Percentiles rank a stretch among this genome's conserved stretches.
phyloP scores from a whole-genome alignment of 2,888 invertebrate species.

The Globia sparganii region DNA sequence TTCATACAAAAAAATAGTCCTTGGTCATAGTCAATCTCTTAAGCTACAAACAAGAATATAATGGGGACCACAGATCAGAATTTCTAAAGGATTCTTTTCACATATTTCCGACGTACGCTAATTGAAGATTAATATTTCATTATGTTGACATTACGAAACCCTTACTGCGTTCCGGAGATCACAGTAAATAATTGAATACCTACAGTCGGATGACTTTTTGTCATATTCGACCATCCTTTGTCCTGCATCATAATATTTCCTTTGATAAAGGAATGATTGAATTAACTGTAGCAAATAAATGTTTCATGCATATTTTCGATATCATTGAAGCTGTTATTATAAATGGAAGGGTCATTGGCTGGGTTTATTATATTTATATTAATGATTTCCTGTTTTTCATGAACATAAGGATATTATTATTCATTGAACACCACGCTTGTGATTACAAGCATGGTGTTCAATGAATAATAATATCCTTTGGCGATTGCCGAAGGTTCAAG shows the following conservation, averaged over 20 bases:
- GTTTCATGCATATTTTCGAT: conserved; percentile 4
- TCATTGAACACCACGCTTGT: not conserved
- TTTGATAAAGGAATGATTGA: conserved; percentile 11
- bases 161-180: not conserved
- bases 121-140: conserved; percentile 33
- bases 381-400: not conserved
- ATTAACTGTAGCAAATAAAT: conserved; percentile 25
- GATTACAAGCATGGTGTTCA: too few relatives aligned
- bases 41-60: not conserved
- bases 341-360: conserved; percentile 6
- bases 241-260: conserved; percentile 12
- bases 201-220: conserved; percentile 1
- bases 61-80: not conserved
- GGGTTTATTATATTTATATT: not conserved
- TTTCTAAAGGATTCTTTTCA: not conserved
- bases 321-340: conserved; percentile 12
- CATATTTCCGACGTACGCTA: not conserved
- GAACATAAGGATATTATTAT: not conserved
- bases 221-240: conserved; percentile 9
- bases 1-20: not conserved
- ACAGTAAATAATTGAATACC: conserved; percentile 17
- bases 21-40: not conserved
- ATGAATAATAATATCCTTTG: too few relatives aligned
- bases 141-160: conserved; percentile 8
- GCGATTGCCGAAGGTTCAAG: too few relatives aligned